phyloP scores from a whole-genome alignment of 2,797 vertebrate genomes.

The Heliangelus exortis region DNA sequence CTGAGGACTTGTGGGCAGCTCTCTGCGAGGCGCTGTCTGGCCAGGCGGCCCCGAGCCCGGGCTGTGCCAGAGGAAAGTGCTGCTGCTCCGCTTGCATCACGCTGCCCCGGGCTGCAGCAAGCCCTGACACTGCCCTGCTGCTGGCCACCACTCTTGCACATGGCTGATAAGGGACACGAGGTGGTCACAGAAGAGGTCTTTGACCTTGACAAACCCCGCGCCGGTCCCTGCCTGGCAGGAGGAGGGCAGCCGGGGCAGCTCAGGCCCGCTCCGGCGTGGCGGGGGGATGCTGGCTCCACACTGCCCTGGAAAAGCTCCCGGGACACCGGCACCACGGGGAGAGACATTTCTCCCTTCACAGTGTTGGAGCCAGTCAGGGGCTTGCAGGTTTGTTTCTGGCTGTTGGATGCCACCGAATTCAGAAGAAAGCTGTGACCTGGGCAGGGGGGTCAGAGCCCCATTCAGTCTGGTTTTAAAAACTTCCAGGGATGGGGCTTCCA shows the following conservation, averaged over 20 bases:
- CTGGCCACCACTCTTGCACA: background rate
- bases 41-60: no score
- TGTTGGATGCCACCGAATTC: accelerated
- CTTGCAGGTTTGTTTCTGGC: background rate
- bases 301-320: background rate
- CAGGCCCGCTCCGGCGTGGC: background rate
- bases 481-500: no score
- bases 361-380: accelerated
- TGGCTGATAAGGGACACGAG: background rate
- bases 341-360: accelerated
- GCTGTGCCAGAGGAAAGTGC: no score
- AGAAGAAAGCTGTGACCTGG: background rate
- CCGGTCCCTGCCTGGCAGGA: background rate
- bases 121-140: background rate
- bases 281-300: background rate
- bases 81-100: background rate
- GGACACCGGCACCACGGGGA: background rate
- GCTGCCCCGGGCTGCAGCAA: no score
- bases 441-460: no score
- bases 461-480: background rate
- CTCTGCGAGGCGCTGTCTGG: no score
- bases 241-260: background rate
- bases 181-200: background rate
- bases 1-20: accelerated
- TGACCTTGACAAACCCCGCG: background rate